A percentile compares a stretch with the other conserved stretches of the same genome.
These are phyloP conservation scores for Delphinapterus leucas DNA, from an alignment of 2,113 vertebrate genomes.

Conservation along the genomic window DNA sequence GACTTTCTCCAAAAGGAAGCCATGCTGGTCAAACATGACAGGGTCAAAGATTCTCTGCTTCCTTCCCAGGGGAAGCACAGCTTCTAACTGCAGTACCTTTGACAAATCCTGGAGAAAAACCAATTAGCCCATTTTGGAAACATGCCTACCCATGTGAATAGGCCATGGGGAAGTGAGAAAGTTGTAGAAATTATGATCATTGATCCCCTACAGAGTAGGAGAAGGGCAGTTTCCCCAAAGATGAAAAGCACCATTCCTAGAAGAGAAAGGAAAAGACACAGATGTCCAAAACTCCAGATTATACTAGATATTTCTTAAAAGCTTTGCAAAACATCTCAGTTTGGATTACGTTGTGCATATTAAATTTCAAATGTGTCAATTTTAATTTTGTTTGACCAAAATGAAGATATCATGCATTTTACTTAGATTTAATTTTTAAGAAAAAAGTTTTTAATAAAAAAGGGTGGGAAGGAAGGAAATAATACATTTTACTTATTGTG, in stretches of 20 bases:
- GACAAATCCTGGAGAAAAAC: not conserved
- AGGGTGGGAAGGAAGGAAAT: not conserved
- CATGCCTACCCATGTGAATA: not conserved
- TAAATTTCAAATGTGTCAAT: not conserved
- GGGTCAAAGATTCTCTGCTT: not conserved
- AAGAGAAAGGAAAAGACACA: not conserved
- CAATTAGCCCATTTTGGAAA: not conserved
- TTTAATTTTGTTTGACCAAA: not conserved
- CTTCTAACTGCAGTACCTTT: too few relatives aligned
- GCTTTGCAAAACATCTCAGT: not conserved
- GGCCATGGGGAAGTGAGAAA: not conserved
- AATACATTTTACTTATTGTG: not conserved
- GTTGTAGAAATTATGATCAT: not conserved
- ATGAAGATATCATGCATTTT: not conserved
- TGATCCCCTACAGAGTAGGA: not conserved
- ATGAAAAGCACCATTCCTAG: not conserved
- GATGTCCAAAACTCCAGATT: not conserved
- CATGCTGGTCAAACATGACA: not conserved
- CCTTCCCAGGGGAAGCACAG: not conserved
- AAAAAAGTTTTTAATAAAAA: not conserved
- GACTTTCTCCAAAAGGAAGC: not conserved
- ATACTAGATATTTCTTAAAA: not conserved
- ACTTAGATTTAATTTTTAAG: not conserved
- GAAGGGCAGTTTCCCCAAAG: not conserved
- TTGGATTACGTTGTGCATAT: not conserved